Percentiles rank a stretch among this genome's conserved stretches.
phyloP scores from a whole-genome alignment of 37 sponge, comb jelly and placozoan species.

The Axinella damicornis region DNA sequence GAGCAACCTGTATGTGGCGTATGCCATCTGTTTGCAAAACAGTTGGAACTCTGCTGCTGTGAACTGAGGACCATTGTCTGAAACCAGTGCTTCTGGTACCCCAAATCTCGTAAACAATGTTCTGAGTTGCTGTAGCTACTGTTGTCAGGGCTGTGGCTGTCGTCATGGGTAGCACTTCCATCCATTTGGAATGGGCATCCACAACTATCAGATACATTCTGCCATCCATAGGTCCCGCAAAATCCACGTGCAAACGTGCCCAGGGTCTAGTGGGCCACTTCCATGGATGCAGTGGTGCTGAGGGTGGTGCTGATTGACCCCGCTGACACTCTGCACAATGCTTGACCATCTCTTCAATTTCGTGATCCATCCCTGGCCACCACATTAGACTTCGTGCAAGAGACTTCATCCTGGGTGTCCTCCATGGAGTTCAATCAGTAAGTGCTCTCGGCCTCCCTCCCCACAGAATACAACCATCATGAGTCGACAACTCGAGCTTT shows the following conservation, averaged over 20 bases:
- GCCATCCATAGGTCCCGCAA: conserved; percentile 15
- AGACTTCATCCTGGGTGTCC: conserved; percentile 37
- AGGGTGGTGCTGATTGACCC: not conserved
- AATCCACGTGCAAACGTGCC: conserved; percentile 14
- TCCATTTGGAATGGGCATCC: conserved; percentile 63
- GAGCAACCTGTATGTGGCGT: not conserved
- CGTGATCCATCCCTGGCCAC: conserved; percentile 24
- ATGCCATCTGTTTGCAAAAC: not conserved
- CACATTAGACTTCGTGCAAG: conserved; percentile 4
- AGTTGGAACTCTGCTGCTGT: not conserved
- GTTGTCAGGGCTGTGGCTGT: conserved; percentile 31
- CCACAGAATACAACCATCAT: conserved; percentile 22
- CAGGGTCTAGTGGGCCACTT: conserved; percentile 26
- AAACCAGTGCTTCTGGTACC: not conserved
- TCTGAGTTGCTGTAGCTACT: conserved; percentile 13
- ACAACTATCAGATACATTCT: not conserved
- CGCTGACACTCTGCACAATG: conserved; percentile 15
- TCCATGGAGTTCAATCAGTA: conserved; percentile 27
- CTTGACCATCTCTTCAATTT: conserved; percentile 16
- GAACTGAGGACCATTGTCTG: not conserved
- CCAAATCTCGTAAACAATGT: not conserved
- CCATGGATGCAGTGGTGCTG: conserved; percentile 18
- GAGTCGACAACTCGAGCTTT: conserved; percentile 2
- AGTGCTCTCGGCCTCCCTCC: not conserved
- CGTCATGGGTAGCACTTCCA: conserved; percentile 36